Base-by-base conservation (phyloP, 2,888 invertebrate species). In the Seladonia tumulorum region DNA sequence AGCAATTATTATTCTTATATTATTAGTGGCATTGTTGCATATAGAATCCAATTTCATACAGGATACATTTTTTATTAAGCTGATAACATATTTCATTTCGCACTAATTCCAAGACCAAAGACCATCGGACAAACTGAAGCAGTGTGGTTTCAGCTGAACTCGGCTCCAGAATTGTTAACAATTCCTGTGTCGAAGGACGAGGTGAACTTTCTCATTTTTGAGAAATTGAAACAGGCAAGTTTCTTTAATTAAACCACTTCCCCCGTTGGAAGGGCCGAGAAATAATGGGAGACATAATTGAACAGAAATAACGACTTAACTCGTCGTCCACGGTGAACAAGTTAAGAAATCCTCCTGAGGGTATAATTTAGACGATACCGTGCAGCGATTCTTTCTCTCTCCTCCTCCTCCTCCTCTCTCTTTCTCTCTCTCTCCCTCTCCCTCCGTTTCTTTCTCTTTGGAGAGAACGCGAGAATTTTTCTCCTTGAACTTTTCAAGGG, bases 401-500 rank as follows among this genome's bases (percentile, higher is more conserved):
- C 42, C 39, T 39, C 3, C 3, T n/a, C 5, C 39, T 39, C 5
- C 3, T 8, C 2, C 5, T 49, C 49, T 16, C 16, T 39, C 8
- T 8, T 0, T 42, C 42, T 42, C 22, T 53, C 10, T 3, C 10
- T 53, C 3, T 7, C 49, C 5, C 18, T 49, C 53, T 25, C 8
- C 8, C 53, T 22, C 53, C 22, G 2, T 53, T 2, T 25, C 29
- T 29, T 7, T 29, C 25, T 63, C 25, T 22, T 10, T 22, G 53
- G 8, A 53, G 53, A 16, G 60, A 29, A 25, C 16, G 25, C 5
- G 29, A 63, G 25, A 63, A 25, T 35, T 66, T 66, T 18, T 82
- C 75, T 76, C 85, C 82, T 87, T 85, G 88, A 88, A 87, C 88
- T 87, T 79, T 47, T 77, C 75, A 57, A 49, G 72, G 39, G 60